These are phyloP conservation scores for Daubentonia madagascariensis DNA, from an alignment of 2,113 vertebrate species.

Conservation along the genomic window DNA sequence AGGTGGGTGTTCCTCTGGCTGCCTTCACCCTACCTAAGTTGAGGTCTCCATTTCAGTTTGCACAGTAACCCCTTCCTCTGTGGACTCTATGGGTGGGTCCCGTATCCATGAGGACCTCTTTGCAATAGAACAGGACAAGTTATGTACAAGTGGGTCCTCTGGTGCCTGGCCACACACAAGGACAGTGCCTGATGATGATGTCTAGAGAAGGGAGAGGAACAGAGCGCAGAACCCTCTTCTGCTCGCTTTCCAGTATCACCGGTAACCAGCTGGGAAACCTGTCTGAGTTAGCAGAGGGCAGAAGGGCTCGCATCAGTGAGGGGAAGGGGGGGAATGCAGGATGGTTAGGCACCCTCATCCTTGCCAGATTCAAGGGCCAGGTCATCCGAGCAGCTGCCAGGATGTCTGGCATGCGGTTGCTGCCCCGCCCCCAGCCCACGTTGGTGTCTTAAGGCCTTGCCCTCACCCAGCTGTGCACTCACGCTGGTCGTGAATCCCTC, in stretches of 20 bases:
- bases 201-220: too few species aligned
- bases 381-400: background rate
- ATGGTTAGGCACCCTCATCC: too few species aligned
- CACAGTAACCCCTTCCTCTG: background rate
- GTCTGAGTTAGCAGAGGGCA: background rate
- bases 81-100: too few species aligned
- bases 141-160: too few species aligned
- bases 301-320: background rate
- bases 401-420: background rate
- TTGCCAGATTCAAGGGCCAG: accelerated
- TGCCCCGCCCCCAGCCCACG: too few species aligned
- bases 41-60: background rate
- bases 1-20: background rate
- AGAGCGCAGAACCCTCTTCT: accelerated
- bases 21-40: background rate
- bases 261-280: background rate
- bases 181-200: background rate
- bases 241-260: accelerated
- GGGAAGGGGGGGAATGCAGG: background rate
- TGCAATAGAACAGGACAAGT: background rate
- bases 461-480: accelerated
- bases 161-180: background rate
- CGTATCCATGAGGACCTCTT: background rate
- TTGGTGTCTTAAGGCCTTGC: background rate
- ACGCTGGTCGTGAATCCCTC: background rate